phyloP scores from a whole-genome alignment of 2,797 vertebrate species.

The Paramormyrops hopkinsi region DNA sequence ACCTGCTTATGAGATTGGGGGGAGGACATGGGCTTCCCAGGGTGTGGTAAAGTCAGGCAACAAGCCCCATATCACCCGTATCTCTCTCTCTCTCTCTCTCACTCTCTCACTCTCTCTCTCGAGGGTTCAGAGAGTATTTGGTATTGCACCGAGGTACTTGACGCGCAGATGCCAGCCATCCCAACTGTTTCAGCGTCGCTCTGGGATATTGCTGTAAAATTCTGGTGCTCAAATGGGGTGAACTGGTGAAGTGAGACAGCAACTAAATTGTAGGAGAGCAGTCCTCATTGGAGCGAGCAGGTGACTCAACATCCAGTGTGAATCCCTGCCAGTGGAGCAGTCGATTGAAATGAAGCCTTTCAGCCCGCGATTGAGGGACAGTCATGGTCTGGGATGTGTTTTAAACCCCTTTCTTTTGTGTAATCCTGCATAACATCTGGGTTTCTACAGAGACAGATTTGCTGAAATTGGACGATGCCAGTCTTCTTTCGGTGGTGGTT shows the following conservation, averaged over 20 bases:
- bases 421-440: neutral
- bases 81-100: neutral
- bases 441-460: neutral
- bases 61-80: neutral
- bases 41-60: neutral
- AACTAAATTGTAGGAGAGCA: neutral
- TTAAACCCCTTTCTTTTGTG: neutral
- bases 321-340: neutral
- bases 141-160: neutral
- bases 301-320: neutral
- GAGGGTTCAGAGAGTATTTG: neutral
- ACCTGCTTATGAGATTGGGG: neutral
- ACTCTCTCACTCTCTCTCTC: neutral
- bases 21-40: neutral
- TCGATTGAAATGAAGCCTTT: neutral
- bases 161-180: neutral
- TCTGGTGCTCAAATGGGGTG: neutral
- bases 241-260: neutral
- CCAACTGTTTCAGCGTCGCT: neutral
- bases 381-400: neutral
- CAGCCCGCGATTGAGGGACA: neutral
- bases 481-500: neutral
- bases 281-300: neutral
- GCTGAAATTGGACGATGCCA: neutral
- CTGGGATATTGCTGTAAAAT: neutral